Evolutionary conservation across 2,888 invertebrate genomes (phyloP), one percentile per base, ranked within the genome.

Genomic region (Phoenoteleia sp.): DNA sequence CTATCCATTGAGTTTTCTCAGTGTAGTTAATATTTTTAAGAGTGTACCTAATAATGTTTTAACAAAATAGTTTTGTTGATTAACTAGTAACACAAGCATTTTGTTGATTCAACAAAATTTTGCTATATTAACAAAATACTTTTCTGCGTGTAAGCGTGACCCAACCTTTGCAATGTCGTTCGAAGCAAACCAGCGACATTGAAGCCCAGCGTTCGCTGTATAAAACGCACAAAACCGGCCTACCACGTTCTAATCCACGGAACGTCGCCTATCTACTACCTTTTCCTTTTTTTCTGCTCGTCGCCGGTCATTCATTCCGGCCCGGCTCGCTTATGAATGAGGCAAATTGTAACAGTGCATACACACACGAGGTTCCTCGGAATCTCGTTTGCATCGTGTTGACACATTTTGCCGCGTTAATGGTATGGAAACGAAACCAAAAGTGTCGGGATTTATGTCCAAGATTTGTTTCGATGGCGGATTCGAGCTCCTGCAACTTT

Each of bases 301-400:
- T 76, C 49, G 67, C 36, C 52, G 77, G 77, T 69, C 77, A 79
- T 79, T 79, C 77, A 79, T 69, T 79, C 69, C 23, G 13, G n/a
- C 15, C 49, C 29, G 69, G 13, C 67, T 33, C 54, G 62, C 17
- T 71, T 79, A 71, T 79, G 79, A 79, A 79, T 79, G 79, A 79
- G 15, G 45, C 64, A 79, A 77, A 77, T 71, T 79, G 79, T 79
- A 79, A 47, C 79, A 79, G 69, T 69, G 69, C 69, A 79, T 71
- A 21, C 62, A 54, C 36, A 69, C 69, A 17, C 47, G 54, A 56
- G 45, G n/a, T 39, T 79, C 62, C 79, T 71, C 62, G 71, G 79
- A 71, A 79, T 71, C 79, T 71, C 79, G 79, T 79, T 79, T 79
- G 79, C 79, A 79, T 71, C 71, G 64, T 62, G 79, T 79, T 79